Conservation (phyloP, 2,113 vertebrate genomes). For the Anhinga anhinga region DNA sequence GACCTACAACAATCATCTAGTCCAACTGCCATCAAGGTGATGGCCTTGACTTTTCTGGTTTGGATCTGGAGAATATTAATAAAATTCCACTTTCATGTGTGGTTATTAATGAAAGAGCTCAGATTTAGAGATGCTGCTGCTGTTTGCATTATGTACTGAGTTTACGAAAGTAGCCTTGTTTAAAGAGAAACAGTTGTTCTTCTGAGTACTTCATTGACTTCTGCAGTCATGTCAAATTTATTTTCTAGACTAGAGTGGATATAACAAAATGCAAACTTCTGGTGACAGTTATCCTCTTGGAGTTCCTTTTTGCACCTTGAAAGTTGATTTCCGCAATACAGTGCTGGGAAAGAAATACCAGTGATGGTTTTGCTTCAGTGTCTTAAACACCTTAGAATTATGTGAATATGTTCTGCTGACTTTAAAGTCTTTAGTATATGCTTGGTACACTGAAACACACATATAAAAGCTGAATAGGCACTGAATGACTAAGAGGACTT, state of each 20-base stretch:
- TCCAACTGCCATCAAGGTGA: not conserved
- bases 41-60: not conserved
- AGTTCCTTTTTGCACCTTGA: not conserved
- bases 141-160: not conserved
- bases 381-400: not conserved
- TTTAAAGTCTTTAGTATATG: not conserved
- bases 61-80: not conserved
- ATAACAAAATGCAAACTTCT: not conserved
- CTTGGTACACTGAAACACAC: not conserved
- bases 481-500: not conserved
- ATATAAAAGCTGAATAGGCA: not conserved
- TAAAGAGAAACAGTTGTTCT: not conserved
- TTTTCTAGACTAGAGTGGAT: not conserved
- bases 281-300: not conserved
- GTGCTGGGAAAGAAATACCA: not conserved
- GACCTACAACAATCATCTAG: not conserved
- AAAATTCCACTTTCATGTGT: not conserved
- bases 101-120: not conserved
- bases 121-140: not conserved
- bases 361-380: not conserved
- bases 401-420: not conserved
- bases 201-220: not conserved
- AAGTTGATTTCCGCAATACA: not conserved
- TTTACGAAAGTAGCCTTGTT: not conserved
- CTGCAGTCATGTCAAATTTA: not conserved